Evolutionary conservation across 64 coral and sea anemone genomes (phyloP), one percentile per base, ranked within the genome.

Genomic region (Pachyseris speciosa): DNA sequence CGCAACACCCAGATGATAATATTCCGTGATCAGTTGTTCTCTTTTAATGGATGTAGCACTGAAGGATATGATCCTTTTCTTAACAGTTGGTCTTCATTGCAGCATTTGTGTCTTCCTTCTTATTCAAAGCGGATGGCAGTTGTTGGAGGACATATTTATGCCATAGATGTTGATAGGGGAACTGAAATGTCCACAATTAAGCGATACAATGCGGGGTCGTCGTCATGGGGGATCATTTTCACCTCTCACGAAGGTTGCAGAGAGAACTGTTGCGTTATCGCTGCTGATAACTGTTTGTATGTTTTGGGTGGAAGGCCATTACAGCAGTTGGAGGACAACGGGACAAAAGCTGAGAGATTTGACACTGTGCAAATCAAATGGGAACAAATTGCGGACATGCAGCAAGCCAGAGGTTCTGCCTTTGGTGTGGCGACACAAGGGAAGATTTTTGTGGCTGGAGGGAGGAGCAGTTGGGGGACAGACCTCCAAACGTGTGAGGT

Each of bases 361-460:
- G 13, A 68, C 28, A 68, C 64, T 4, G 28, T 68, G 11, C 28
- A 68, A 34, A 70, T 39, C 0, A 37, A 70, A 40, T 70, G 67
- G 67, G 36, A 70, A 36, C 17, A 40, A 70, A 20, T 70, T 4
- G 67, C 67, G 22, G 31, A 37, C 33, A 70, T 70, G 67, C 33
- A 70, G 16, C 2, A 22, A 2, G 67, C 4, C 4, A 70, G 36
- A 19, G 1, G 36, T 22, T 0, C 0, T 70, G 16, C 67, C 1
- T 70, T 70, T 70, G 67, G 67, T 38, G 36, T 70, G 67, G 67
- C 34, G 37, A 20, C 13, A 39, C 67, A 70, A 39, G 67, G 67
- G 5, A 70, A 70, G 3, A 70, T 70, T 36, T 70, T 40, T 37
- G 32, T 70, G 3, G 34, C 67, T 20, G 67, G 36, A 70, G 36